A percentile compares a stretch with the other conserved stretches of the same genome.
These are phyloP conservation scores for Lepeophtheirus nordmannii DNA, from an alignment of 2,888 invertebrate species.

Conservation along the genomic window DNA sequence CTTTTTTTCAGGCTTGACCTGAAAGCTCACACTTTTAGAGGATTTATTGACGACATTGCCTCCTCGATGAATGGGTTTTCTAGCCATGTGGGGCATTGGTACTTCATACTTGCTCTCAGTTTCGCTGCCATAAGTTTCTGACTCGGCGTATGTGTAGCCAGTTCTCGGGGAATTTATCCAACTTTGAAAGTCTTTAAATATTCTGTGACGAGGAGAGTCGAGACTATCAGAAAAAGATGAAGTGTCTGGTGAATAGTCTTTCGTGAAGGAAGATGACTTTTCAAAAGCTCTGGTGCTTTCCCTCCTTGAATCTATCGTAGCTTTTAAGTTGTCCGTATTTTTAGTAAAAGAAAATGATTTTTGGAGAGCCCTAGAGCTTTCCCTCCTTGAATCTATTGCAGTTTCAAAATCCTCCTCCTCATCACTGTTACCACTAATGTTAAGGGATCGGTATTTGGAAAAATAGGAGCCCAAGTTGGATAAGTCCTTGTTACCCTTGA, in stretches of 20 bases:
- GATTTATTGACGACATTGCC: not conserved
- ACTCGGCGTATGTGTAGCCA: conserved; percentile 23
- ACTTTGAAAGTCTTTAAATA: conserved; percentile 3
- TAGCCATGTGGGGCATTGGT: conserved; percentile 24
- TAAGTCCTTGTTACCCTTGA: too few relatives aligned
- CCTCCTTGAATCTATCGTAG: too few relatives aligned
- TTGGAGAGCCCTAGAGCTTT: too few relatives aligned
- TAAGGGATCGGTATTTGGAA: too few relatives aligned
- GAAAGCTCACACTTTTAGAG: not conserved
- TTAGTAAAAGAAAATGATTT: too few relatives aligned
- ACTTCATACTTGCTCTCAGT: conserved; percentile 5
- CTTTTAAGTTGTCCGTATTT: too few relatives aligned
- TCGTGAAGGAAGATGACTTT: not conserved
- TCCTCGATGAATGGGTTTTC: conserved; percentile 10
- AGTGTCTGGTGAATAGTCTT: conserved; percentile 1
- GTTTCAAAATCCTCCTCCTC: too few relatives aligned
- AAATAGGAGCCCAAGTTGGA: too few relatives aligned
- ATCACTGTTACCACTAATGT: too few relatives aligned
- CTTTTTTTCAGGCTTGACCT: not conserved
- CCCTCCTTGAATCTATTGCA: too few relatives aligned
- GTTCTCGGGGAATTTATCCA: conserved; percentile 17
- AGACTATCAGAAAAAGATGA: not conserved
- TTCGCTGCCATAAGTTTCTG: conserved; percentile 16
- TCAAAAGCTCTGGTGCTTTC: too few relatives aligned
- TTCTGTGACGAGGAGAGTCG: not conserved